These are phyloP conservation scores for Astyanax mexicanus DNA, from an alignment of 2,797 vertebrate genomes.

Conservation along the genomic window DNA sequence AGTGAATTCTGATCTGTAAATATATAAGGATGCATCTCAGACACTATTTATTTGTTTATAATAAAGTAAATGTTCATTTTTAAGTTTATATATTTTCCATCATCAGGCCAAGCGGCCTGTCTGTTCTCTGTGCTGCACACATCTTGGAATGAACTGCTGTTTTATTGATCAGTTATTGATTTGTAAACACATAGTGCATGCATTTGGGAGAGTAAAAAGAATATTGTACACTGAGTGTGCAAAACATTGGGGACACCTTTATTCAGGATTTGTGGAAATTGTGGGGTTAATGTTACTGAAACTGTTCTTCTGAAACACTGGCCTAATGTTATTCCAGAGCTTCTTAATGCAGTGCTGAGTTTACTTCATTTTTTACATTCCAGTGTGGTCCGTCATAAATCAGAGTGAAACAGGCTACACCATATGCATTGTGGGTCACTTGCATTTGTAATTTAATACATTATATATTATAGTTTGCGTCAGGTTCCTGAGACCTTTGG, in stretches of 20 bases:
- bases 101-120: too few relatives aligned
- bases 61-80: background rate
- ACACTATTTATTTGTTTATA: slow-evolving; percentile 20
- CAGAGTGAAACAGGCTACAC: background rate
- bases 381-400: background rate
- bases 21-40: background rate
- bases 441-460: too few relatives aligned
- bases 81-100: too few relatives aligned
- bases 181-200: slow-evolving; percentile 90
- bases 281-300: background rate
- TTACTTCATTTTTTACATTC: background rate
- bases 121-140: slow-evolving; percentile 52
- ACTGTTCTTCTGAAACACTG: background rate
- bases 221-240: slow-evolving; percentile 35
- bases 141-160: slow-evolving; percentile 68
- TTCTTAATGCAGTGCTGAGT: background rate
- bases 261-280: background rate
- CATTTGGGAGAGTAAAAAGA: slow-evolving; percentile 67
- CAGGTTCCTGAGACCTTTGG: too few relatives aligned
- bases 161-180: slow-evolving; percentile 58
- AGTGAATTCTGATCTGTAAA: background rate
- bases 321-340: background rate
- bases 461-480: too few relatives aligned
- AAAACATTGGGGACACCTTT: slow-evolving; percentile 3
- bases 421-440: background rate